Conservation (phyloP, 2,888 invertebrate species). For the Rhopalosiphum nymphaeae region DNA sequence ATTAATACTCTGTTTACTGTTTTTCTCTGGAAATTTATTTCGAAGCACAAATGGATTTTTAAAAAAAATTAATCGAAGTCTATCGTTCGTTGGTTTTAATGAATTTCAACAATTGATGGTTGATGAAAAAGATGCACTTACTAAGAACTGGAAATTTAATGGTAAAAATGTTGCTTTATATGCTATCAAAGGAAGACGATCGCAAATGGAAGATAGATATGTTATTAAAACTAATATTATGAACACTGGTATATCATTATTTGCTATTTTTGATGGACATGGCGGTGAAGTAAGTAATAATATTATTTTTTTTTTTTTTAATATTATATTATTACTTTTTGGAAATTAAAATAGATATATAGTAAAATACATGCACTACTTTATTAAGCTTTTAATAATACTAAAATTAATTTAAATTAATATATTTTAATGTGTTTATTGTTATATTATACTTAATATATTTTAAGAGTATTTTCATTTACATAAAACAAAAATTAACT, state of each 20-base stretch:
- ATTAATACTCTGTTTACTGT: constrained; percentile 79
- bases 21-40: constrained; percentile 87
- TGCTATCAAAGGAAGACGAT: constrained; percentile 90
- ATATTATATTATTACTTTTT: neutral
- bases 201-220: constrained; percentile 95
- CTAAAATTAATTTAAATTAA: neutral
- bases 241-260: constrained; percentile 86
- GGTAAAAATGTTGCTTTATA: constrained; percentile 85
- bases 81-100: constrained; percentile 79
- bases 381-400: neutral
- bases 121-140: constrained; percentile 70
- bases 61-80: constrained; percentile 71
- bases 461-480: neutral
- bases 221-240: constrained; percentile 88
- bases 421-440: neutral
- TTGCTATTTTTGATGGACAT: constrained; percentile 95
- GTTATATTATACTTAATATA: neutral
- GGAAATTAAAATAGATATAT: neutral
- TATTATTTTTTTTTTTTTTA: no score
- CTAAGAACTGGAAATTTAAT: constrained; percentile 82
- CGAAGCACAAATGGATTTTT: constrained; percentile 73
- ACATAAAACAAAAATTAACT: neutral
- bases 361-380: neutral
- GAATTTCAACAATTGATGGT: constrained; percentile 73
- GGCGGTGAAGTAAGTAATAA: constrained; percentile 81